A percentile compares a stretch with the other conserved stretches of the same genome.
Conservation (phyloP, 2,113 vertebrate species). For the Oryzias woworae region DNA sequence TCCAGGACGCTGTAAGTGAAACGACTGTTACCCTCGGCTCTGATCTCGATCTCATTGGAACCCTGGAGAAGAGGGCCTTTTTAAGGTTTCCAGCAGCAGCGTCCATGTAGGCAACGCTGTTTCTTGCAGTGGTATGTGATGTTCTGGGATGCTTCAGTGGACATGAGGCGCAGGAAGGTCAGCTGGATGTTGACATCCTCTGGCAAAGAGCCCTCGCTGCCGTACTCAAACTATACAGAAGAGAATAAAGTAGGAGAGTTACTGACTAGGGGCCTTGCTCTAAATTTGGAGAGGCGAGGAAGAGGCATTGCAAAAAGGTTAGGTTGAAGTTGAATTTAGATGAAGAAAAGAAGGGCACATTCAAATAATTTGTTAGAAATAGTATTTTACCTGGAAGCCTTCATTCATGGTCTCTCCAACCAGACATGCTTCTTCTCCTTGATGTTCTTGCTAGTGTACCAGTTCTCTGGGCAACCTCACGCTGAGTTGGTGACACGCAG, state of each 20-base stretch:
- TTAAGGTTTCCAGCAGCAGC: constrained; percentile 90
- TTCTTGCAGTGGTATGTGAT: constrained; percentile 99
- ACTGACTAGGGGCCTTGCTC: constrained; percentile 75
- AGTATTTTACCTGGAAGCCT: constrained; percentile 86
- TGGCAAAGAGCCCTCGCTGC: constrained; percentile 84
- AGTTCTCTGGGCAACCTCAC: constrained; percentile 84
- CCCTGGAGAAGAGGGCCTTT: constrained; percentile 96
- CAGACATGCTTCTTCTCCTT: constrained; percentile 96
- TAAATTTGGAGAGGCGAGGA: not conserved
- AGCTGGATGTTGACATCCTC: constrained; percentile 95
- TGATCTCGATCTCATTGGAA: constrained; percentile 97
- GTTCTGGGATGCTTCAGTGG: constrained; percentile 95
- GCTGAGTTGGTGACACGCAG: constrained; percentile 84
- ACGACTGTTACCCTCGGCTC: constrained; percentile 98
- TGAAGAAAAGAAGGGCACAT: not conserved
- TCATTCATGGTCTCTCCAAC: constrained; percentile 93
- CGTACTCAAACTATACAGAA: constrained; percentile 87
- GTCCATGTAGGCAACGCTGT: constrained; percentile 98
- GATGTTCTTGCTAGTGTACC: constrained; percentile 94
- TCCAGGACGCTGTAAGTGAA: constrained; percentile 93
- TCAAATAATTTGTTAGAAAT: not conserved
- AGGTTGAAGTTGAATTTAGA: not conserved
- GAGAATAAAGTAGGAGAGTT: constrained; percentile 1
- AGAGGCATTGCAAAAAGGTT: not conserved
- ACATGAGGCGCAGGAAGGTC: constrained; percentile 99